A percentile compares a stretch with the other conserved stretches of the same genome.
Conservation (phyloP, 2,113 vertebrate genomes). For the Lanius ludovicianus region DNA sequence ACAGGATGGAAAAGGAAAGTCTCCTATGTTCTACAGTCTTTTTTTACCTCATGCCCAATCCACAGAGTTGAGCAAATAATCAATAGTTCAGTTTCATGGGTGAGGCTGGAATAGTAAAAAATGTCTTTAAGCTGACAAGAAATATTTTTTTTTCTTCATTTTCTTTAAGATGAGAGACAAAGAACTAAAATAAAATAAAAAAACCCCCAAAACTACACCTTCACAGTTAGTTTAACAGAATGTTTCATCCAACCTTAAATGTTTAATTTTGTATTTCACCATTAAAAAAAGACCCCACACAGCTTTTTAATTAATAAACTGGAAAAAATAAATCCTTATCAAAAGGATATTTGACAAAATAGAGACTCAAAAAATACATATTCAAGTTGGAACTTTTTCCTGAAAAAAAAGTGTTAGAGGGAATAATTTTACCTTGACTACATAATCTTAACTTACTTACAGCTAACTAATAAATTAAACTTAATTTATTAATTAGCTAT, state of each 20-base stretch:
- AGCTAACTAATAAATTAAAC: not conserved
- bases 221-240: not conserved
- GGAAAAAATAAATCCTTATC: not conserved
- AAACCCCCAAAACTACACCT: rapidly evolving
- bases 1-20: not conserved
- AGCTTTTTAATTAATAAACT: not conserved
- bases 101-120: not conserved
- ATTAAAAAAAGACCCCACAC: not conserved
- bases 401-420: not conserved
- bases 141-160: not conserved
- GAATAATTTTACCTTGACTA: not conserved
- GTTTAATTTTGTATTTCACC: not conserved
- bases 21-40: not conserved
- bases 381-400: not conserved
- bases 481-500: not conserved
- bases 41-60: not conserved
- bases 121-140: not conserved
- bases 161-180: not conserved
- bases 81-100: not conserved
- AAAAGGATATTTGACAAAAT: not conserved
- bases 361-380: not conserved
- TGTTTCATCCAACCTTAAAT: not conserved
- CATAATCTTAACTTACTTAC: not conserved
- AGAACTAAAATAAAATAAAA: not conserved
- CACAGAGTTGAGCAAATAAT: not conserved